Percentiles rank a stretch among this genome's conserved stretches.
Conservation (phyloP, 2,113 vertebrate genomes). For the Australoheros scitulus region DNA sequence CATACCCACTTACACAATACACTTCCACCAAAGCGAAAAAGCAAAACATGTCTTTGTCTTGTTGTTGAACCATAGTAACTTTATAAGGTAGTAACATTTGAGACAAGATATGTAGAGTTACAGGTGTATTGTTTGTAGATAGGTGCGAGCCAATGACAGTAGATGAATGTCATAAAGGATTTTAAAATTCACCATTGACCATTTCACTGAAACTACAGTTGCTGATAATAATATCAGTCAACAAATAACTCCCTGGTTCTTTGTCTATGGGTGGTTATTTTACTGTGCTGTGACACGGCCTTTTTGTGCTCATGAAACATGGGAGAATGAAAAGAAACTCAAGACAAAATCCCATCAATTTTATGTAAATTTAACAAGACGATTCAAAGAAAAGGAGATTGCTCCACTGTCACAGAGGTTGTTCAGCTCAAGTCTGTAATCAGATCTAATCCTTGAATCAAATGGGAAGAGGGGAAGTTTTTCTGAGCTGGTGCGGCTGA, state of each 20-base stretch:
- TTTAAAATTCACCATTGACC: slow-evolving; percentile 34
- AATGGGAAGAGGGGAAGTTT: slow-evolving; percentile 64
- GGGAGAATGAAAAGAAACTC: slow-evolving; percentile 19
- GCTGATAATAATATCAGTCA: slow-evolving; percentile 24
- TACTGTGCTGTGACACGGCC: slow-evolving; percentile 13
- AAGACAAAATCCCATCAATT: slow-evolving; percentile 54
- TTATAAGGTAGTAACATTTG: slow-evolving; percentile 39
- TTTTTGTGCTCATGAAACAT: slow-evolving; percentile 29
- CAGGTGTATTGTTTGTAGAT: slow-evolving; percentile 52
- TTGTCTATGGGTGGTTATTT: slow-evolving; percentile 10
- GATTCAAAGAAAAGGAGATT: slow-evolving; percentile 30
- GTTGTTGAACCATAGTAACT: slow-evolving; percentile 85
- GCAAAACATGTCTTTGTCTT: slow-evolving; percentile 88
- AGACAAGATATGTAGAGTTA: slow-evolving; percentile 44
- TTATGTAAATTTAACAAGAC: slow-evolving; percentile 62
- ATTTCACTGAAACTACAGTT: slow-evolving; percentile 20
- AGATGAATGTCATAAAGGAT: slow-evolving; percentile 58
- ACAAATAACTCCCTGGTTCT: slow-evolving; percentile 1
- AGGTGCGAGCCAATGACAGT: slow-evolving; percentile 35
- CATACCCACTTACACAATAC: slow-evolving; percentile 91
- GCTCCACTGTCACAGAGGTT: slow-evolving; percentile 52
- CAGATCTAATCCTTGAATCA: slow-evolving; percentile 77
- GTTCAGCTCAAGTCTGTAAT: slow-evolving; percentile 63
- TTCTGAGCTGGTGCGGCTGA: slow-evolving; percentile 57
- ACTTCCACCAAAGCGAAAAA: slow-evolving; percentile 93